Evolutionary conservation across 2,888 invertebrate species (phyloP).

Genomic region (Drepanosiphum platanoidis): DNA sequence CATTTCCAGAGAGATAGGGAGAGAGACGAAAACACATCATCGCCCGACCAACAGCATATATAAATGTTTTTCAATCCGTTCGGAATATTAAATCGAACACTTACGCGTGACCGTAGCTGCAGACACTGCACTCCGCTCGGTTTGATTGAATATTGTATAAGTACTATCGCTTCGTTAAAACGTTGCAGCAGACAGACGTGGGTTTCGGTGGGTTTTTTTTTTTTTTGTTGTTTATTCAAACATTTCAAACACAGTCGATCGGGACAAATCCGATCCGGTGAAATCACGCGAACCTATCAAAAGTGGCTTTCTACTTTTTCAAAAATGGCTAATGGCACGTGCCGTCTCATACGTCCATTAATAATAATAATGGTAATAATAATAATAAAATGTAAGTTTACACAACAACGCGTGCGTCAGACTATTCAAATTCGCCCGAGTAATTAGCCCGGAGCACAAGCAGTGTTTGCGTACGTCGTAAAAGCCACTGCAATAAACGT

Average conservation of each 20-base stretch:
- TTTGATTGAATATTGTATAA: background rate
- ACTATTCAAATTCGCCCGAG: background rate
- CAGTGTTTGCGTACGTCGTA: background rate
- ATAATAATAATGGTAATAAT: too few relatives aligned
- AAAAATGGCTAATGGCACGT: too few relatives aligned
- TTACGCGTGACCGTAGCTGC: background rate
- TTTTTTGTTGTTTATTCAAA: too few relatives aligned
- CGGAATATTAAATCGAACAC: background rate
- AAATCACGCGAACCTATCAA: background rate
- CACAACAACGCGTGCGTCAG: background rate
- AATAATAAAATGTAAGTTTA: background rate
- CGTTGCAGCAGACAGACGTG: background rate
- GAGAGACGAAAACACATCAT: too few relatives aligned
- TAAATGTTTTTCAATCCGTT: background rate
- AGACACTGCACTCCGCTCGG: background rate
- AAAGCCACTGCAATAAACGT: background rate
- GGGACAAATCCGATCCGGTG: background rate
- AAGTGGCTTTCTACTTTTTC: background rate
- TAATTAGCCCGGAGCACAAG: background rate
- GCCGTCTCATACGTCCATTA: background rate
- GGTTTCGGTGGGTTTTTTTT: background rate
- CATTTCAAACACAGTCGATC: background rate
- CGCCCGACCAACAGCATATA: too few relatives aligned
- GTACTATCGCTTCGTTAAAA: too few relatives aligned
- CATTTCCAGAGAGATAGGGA: too few relatives aligned